These are phyloP conservation scores for Cryptotis parvus DNA, from an alignment of 2,113 vertebrate species.

Conservation along the genomic window DNA sequence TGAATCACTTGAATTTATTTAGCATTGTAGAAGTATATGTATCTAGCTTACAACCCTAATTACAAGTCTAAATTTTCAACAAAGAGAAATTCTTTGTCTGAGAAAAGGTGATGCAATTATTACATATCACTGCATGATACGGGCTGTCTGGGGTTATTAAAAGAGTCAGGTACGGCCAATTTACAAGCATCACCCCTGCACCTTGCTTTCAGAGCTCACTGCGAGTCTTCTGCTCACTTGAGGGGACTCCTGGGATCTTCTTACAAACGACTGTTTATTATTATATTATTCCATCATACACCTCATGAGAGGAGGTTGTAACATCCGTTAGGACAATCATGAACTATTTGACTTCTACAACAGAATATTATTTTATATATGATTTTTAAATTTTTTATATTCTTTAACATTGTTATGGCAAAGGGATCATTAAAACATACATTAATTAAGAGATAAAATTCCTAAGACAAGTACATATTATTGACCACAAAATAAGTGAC, in stretches of 20 bases:
- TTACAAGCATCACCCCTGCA: constrained; percentile 76
- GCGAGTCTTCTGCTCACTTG: constrained; percentile 54
- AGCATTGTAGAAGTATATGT: constrained; percentile 6
- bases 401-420: background rate
- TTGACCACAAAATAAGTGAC: constrained; percentile 47
- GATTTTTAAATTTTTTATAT: background rate
- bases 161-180: constrained; percentile 78
- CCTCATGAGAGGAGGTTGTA: constrained; percentile 60
- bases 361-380: background rate
- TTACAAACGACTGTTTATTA: constrained; percentile 78
- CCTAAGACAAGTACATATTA: constrained; percentile 30
- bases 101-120: constrained; percentile 86
- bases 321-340: constrained; percentile 68
- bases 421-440: constrained; percentile 36
- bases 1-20: constrained; percentile 45
- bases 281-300: constrained; percentile 83
- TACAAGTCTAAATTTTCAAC: background rate
- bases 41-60: background rate
- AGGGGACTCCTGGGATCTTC: constrained; percentile 63
- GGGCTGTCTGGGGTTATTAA: constrained; percentile 74
- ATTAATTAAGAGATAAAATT: constrained; percentile 39
- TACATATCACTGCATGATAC: constrained; percentile 76
- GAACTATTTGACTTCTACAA: constrained; percentile 44
- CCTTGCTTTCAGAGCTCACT: constrained; percentile 79
- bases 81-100: constrained; percentile 74